A percentile compares a stretch with the other conserved stretches of the same genome.
Evolutionary conservation across 2,797 vertebrate genomes (phyloP).

Genomic region (Rhodeus uyekii): DNA sequence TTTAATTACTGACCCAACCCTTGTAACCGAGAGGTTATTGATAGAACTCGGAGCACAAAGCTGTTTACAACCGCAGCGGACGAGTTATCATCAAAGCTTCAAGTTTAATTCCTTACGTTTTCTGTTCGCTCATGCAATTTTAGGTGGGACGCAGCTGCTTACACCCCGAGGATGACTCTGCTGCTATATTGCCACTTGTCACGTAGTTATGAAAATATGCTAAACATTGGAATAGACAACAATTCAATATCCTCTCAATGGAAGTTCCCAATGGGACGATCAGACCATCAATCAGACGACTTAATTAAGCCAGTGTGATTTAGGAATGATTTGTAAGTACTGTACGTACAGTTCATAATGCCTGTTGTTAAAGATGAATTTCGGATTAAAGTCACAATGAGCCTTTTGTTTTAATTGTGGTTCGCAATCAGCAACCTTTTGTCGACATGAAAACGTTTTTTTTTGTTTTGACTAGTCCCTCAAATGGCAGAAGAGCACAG

Average conservation of each 20-base stretch:
- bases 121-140: constrained; percentile 35
- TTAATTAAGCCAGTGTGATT: constrained; percentile 35
- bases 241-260: constrained; percentile 34
- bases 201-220: constrained; percentile 33
- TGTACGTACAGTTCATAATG: neutral
- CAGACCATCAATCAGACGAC: constrained; percentile 17
- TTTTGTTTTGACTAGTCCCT: constrained; percentile 44
- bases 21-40: constrained; percentile 85
- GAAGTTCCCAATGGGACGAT: constrained; percentile 22
- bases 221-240: constrained; percentile 28
- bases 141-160: constrained; percentile 28
- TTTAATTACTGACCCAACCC: constrained; percentile 86
- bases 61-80: constrained; percentile 33
- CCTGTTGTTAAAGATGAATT: neutral
- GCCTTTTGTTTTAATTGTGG: constrained; percentile 44
- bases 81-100: constrained; percentile 39
- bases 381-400: constrained; percentile 44
- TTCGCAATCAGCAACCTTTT: constrained; percentile 49
- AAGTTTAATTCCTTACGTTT: constrained; percentile 50
- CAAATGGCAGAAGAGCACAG: constrained; percentile 39
- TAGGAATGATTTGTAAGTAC: constrained; percentile 26
- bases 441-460: constrained; percentile 19
- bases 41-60: constrained; percentile 69
- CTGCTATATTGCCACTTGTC: constrained; percentile 28
- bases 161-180: constrained; percentile 28